These are phyloP conservation scores for Forbesichthys papilliferus DNA, from an alignment of 2,113 vertebrate species.

Conservation along the genomic window DNA sequence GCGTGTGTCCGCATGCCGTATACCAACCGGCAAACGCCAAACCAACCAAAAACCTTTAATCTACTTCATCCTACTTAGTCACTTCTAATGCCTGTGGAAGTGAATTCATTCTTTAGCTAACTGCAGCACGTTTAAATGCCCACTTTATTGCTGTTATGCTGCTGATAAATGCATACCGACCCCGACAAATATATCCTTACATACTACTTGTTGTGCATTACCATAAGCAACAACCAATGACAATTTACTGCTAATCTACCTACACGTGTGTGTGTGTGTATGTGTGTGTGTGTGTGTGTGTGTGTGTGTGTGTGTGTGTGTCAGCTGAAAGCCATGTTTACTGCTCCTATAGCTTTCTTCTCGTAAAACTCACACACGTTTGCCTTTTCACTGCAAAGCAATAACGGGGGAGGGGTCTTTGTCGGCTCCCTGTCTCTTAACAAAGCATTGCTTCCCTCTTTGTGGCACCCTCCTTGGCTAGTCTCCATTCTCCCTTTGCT, in stretches of 20 bases:
- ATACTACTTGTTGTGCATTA: no score
- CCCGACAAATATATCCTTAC: background rate
- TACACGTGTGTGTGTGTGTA: background rate
- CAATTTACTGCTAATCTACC: background rate
- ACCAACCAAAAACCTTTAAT: constrained; percentile 48
- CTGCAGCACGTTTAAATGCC: constrained; percentile 60
- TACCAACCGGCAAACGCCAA: constrained; percentile 30
- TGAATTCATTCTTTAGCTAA: constrained; percentile 61
- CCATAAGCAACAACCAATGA: no score
- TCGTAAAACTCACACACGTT: constrained; percentile 62
- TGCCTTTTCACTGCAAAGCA: constrained; percentile 25
- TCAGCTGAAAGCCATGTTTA: constrained; percentile 61
- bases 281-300: background rate
- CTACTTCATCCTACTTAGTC: constrained; percentile 57
- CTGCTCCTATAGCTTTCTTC: constrained; percentile 74
- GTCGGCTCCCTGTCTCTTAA: no score
- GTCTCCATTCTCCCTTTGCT: constrained; percentile 15
- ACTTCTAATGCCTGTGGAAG: constrained; percentile 42
- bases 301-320: background rate
- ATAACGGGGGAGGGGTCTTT: background rate
- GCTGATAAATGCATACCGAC: constrained; percentile 59
- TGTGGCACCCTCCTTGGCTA: background rate
- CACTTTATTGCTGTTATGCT: constrained; percentile 56
- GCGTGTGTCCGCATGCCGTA: constrained; percentile 19
- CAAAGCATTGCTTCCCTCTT: background rate